phyloP scores from a whole-genome alignment of 2,113 vertebrate species.

The Epinephelus moara region DNA sequence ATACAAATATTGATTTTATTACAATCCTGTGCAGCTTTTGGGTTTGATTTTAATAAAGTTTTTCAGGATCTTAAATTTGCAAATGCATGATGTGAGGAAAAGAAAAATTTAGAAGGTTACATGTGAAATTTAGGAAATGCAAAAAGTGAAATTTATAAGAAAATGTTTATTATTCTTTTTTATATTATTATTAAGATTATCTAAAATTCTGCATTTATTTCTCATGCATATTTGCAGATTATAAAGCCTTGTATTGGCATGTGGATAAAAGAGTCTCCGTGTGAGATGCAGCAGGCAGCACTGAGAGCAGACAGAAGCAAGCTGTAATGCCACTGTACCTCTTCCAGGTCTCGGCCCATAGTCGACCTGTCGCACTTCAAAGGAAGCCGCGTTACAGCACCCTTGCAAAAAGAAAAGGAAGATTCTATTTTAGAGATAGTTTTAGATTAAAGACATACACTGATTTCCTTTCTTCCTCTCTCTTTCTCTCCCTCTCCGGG shows the following conservation, averaged over 20 bases:
- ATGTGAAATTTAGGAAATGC: not conserved
- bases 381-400: slow-evolving; percentile 87
- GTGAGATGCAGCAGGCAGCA: slow-evolving; percentile 53
- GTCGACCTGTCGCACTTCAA: slow-evolving; percentile 93
- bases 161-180: slow-evolving; percentile 10
- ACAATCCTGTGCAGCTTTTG: not conserved
- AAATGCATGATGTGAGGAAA: not conserved
- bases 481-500: not conserved
- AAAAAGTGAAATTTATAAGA: not conserved
- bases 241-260: not conserved
- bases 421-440: slow-evolving; percentile 70
- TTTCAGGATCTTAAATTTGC: slow-evolving; percentile 1
- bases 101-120: not conserved
- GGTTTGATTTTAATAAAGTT: not conserved
- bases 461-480: not conserved
- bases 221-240: not conserved
- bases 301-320: slow-evolving; percentile 71
- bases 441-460: slow-evolving; percentile 41
- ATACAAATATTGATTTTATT: not conserved
- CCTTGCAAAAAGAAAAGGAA: slow-evolving; percentile 83
- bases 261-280: slow-evolving; percentile 40
- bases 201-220: not conserved
- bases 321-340: slow-evolving; percentile 80
- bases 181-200: slow-evolving; percentile 15
- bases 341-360: slow-evolving; percentile 87